Percentiles rank a stretch among this genome's conserved stretches.
phyloP scores from a whole-genome alignment of 2,113 vertebrate species.

The Gorilla gorilla region DNA sequence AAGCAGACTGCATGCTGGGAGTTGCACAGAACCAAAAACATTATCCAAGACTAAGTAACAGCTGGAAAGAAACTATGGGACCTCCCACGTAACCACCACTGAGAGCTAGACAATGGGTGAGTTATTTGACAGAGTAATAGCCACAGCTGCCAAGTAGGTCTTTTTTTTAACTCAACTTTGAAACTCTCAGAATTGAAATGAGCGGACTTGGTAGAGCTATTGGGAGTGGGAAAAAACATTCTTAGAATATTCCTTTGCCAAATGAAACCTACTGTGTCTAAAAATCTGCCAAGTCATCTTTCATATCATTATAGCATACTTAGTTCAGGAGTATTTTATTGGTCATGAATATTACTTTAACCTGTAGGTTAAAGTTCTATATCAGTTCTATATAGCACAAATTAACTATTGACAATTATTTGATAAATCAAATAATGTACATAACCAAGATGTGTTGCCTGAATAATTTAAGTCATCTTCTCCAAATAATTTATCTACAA shows the following conservation, averaged over 20 bases:
- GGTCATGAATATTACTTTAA: neutral
- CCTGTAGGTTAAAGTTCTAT: accelerated
- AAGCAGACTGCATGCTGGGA: slow-evolving; percentile 67
- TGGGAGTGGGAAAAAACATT: neutral
- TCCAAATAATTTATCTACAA: neutral
- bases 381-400: neutral
- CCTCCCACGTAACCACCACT: slow-evolving; percentile 40
- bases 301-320: neutral
- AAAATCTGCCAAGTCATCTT: neutral
- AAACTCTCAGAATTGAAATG: slow-evolving; percentile 47
- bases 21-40: slow-evolving; percentile 57
- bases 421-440: neutral
- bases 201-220: neutral
- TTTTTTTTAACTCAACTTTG: neutral
- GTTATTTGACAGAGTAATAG: slow-evolving; percentile 48
- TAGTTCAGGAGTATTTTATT: slow-evolving; percentile 2
- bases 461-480: neutral
- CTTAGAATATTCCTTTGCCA: neutral
- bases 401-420: neutral
- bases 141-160: slow-evolving; percentile 58
- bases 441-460: neutral
- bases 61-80: slow-evolving; percentile 71
- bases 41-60: slow-evolving; percentile 71
- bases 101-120: slow-evolving; percentile 62
- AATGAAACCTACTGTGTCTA: neutral